These are phyloP conservation scores for Rhadina sibilatrix DNA, from an alignment of 2,113 vertebrate genomes.

Conservation along the genomic window DNA sequence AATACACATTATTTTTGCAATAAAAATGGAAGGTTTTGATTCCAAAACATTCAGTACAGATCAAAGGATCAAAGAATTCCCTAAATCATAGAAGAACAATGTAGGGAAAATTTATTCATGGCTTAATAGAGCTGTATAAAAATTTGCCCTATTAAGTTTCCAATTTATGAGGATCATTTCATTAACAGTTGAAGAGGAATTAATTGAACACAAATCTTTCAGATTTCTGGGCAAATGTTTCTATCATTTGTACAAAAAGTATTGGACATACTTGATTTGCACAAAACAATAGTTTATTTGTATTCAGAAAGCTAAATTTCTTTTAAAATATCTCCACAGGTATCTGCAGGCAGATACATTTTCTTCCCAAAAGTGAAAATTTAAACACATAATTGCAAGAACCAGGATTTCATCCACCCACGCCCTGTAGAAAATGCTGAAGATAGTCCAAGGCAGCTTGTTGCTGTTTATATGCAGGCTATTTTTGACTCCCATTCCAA, in stretches of 20 bases:
- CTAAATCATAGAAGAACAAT: background rate
- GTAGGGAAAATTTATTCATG: background rate
- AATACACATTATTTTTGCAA: background rate
- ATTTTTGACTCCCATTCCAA: constrained; percentile 33
- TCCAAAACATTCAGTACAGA: background rate
- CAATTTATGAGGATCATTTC: background rate
- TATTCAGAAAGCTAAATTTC: background rate
- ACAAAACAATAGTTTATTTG: background rate
- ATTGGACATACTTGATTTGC: background rate
- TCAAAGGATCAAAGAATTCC: background rate
- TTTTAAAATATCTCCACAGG: background rate
- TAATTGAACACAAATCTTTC: background rate
- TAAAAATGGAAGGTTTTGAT: background rate
- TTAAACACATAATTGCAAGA: background rate
- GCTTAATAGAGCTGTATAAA: background rate
- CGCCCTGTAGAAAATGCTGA: constrained; percentile 25
- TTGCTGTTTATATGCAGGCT: constrained; percentile 21
- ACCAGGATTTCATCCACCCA: background rate
- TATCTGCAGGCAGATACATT: background rate
- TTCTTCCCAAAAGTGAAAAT: background rate
- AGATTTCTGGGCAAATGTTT: background rate
- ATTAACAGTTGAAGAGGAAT: background rate
- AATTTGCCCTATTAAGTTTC: background rate
- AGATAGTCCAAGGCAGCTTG: constrained; percentile 3
- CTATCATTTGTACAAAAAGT: background rate